Base-by-base conservation (phyloP, 2,888 invertebrate species). In the Phyllotreta striolata region DNA sequence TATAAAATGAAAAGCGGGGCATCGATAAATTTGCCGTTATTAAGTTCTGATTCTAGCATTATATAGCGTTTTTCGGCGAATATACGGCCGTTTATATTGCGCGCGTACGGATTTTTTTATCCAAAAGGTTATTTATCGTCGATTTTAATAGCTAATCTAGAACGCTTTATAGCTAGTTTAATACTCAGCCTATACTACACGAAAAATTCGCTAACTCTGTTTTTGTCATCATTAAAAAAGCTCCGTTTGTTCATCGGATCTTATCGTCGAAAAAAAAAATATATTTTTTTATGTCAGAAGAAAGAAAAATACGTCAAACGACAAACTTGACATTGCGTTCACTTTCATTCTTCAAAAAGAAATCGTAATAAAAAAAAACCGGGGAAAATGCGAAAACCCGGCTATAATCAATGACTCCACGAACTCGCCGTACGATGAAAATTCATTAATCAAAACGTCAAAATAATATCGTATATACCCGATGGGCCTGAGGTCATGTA, bases 61-160 rank as follows among this genome's bases (percentile, higher is more conserved):
- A 60, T 60, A 60, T 41, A 60, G 44, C 59, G 35, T 13, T 59
- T 59, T 59, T 59, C 57, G 59, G n/a, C 35, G 43, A 60, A 60
- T 60, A 43, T 60, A 52, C 37, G 52, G 34, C 59, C 35, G 44
- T 52, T 41, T 59, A 52, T 60, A 57, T 60, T 52, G n/a, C 44
- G 9, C 14, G n/a, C 38, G 13, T 5, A 52, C 7, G 24, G 38
- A 38, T 12, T 52, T 52, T 52, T 52, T 52, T 39, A n/a, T n/a
- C n/a, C 9, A 2, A 5, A 34, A 35, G 1, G 13, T 52, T 52
- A 52, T 52, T 52, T 52, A 52, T 52, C 13, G 52, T 6, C 10
- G 39, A 52, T 38, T 38, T 52, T 52, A 52, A 52, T 52, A 52
- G 52, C 52, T 14, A 49, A 35, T 10, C 10, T 35, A 49, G 49